Conservation (phyloP, 1,140 invertebrate genomes). For the Nasonia longicornis region DNA sequence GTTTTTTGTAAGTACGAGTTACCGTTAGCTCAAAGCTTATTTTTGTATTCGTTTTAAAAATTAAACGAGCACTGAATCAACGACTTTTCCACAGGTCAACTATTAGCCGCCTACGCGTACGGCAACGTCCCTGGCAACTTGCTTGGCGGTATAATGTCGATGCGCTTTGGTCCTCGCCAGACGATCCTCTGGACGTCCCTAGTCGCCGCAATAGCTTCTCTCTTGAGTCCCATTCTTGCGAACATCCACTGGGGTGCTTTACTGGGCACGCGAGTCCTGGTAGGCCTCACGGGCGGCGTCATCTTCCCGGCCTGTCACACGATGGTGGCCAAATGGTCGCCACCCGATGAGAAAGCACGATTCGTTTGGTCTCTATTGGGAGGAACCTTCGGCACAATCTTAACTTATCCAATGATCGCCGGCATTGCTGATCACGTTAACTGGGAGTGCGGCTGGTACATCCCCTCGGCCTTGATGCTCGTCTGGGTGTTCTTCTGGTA, state of each 20-base stretch:
- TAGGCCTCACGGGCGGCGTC: conserved; percentile 70
- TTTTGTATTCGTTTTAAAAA: too few species aligned
- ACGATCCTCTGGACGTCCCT: conserved; percentile 76
- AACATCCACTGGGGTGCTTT: conserved; percentile 54
- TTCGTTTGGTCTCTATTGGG: conserved; percentile 79
- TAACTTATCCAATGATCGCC: conserved; percentile 79
- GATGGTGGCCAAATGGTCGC: conserved; percentile 78
- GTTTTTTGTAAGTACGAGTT: background rate
- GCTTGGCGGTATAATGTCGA: conserved; percentile 76
- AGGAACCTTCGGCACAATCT: conserved; percentile 80
- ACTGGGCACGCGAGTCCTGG: conserved; percentile 49
- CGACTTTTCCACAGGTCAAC: conserved; percentile 69
- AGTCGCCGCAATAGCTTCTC: conserved; percentile 74
- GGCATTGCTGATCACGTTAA: conserved; percentile 73
- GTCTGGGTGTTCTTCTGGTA: conserved; percentile 75
- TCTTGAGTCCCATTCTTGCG: conserved; percentile 74
- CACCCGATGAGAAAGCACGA: conserved; percentile 78
- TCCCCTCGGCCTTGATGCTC: conserved; percentile 74
- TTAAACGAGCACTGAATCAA: background rate
- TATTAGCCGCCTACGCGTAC: conserved; percentile 74
- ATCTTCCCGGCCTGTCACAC: conserved; percentile 78
- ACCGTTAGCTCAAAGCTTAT: background rate
- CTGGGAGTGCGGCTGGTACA: conserved; percentile 80
- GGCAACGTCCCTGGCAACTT: conserved; percentile 65
- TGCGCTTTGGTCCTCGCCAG: conserved; percentile 75